Conservation (phyloP, 2,888 invertebrate species). For the Ormyrus thymus region DNA sequence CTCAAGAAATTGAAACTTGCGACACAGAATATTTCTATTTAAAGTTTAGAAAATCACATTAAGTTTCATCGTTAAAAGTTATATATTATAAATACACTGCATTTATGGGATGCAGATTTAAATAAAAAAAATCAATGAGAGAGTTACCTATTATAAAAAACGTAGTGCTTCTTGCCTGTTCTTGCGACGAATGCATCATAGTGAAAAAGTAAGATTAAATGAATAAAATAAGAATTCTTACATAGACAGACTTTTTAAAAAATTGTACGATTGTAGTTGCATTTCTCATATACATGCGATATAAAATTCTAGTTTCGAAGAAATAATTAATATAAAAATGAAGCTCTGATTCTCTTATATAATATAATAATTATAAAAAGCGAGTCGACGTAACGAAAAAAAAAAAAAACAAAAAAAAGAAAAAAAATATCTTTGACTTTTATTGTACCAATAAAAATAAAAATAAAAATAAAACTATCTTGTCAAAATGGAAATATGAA, state of each 20-base stretch:
- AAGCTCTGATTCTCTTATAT: slow-evolving; percentile 35
- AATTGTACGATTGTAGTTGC: slow-evolving; percentile 50
- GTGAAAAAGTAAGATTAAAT: slow-evolving; percentile 21
- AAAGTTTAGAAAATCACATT: slow-evolving; percentile 46
- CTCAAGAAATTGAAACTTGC: slow-evolving; percentile 55
- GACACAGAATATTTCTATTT: slow-evolving; percentile 52
- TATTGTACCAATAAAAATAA: slow-evolving; percentile 38
- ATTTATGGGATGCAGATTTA: slow-evolving; percentile 36
- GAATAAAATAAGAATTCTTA: slow-evolving; percentile 38
- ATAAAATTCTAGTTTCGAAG: slow-evolving; percentile 46
- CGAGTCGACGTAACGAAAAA: slow-evolving; percentile 37
- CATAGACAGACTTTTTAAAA: slow-evolving; percentile 46
- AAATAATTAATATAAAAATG: slow-evolving; percentile 21
- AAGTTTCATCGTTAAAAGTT: slow-evolving; percentile 50
- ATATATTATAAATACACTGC: slow-evolving; percentile 37
- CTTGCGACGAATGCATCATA: slow-evolving; percentile 45
- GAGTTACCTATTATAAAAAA: slow-evolving; percentile 36
- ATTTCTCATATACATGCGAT: slow-evolving; percentile 49
- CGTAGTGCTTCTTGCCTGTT: slow-evolving; percentile 50
- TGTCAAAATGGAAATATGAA: not conserved
- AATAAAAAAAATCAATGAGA: slow-evolving; percentile 35
- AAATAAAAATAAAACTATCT: slow-evolving; percentile 15
- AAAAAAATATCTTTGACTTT: slow-evolving; percentile 31
- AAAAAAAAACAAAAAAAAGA: not conserved
- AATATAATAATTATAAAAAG: slow-evolving; percentile 29